Conservation (phyloP, 2,797 vertebrate genomes). For the Chiloscyllium punctatum region DNA sequence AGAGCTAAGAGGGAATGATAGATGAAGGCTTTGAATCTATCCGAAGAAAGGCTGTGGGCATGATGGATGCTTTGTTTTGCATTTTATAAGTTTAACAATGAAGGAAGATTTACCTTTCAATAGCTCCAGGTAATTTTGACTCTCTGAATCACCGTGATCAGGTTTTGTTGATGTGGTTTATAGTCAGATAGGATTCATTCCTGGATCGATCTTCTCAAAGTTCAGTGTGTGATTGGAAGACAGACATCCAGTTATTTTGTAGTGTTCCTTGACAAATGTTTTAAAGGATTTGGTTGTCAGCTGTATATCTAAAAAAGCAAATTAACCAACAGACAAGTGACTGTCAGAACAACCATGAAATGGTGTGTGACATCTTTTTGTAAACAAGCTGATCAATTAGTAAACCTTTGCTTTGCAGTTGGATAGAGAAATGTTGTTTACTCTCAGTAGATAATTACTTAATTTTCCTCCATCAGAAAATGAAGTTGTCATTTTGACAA, state of each 20-base stretch:
- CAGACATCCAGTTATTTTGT: slow-evolving; percentile 6
- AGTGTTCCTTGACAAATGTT: slow-evolving; percentile 19
- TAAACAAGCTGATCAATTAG: slow-evolving; percentile 34
- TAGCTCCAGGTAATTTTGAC: not conserved
- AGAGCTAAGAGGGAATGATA: not conserved
- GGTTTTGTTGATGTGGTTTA: not conserved
- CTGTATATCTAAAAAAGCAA: not conserved
- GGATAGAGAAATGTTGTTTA: slow-evolving; percentile 33
- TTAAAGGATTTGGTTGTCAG: slow-evolving; percentile 19
- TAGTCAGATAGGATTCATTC: not conserved
- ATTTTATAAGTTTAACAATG: not conserved
- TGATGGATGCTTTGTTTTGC: not conserved
- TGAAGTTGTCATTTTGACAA: slow-evolving; percentile 38
- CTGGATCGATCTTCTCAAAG: not conserved
- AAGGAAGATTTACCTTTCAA: not conserved
- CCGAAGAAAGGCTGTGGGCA: not conserved
- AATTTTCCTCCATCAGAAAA: slow-evolving; percentile 36
- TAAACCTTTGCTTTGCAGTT: slow-evolving; percentile 35
- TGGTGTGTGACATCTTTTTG: slow-evolving; percentile 35
- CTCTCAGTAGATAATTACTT: slow-evolving; percentile 35
- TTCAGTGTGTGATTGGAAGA: not conserved
- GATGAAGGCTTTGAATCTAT: not conserved
- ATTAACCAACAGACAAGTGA: not conserved
- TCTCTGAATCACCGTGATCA: not conserved
- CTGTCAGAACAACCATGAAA: slow-evolving; percentile 16